Evolutionary conservation across 2,113 vertebrate genomes (phyloP).

Genomic region (Gopherus evgoodei): DNA sequence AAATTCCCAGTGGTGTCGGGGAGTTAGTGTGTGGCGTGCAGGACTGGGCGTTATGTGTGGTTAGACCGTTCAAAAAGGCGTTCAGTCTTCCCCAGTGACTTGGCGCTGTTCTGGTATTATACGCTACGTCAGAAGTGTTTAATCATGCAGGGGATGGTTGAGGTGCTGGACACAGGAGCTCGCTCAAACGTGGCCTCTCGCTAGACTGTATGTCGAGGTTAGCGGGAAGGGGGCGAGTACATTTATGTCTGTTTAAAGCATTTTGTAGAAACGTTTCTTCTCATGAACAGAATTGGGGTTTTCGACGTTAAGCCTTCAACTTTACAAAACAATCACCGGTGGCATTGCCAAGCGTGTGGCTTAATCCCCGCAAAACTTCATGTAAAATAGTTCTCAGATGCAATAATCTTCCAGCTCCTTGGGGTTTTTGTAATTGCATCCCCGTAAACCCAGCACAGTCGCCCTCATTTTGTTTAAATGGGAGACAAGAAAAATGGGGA

Average conservation of each 20-base stretch:
- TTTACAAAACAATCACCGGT: not conserved
- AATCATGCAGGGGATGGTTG: not conserved
- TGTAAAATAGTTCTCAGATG: not conserved
- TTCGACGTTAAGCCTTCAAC: not conserved
- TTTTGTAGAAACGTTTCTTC: not conserved
- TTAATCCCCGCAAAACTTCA: not conserved
- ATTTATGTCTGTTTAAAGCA: not conserved
- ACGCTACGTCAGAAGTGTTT: not conserved
- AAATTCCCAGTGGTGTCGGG: not conserved
- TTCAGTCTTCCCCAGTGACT: not conserved
- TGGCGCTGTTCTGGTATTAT: not conserved
- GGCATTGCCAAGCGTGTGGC: not conserved
- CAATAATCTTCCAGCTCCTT: not conserved
- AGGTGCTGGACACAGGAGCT: not conserved
- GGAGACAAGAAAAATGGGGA: not conserved
- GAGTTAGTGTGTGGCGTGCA: not conserved
- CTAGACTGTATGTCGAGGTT: not conserved
- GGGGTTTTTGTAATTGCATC: not conserved
- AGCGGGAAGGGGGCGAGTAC: not conserved
- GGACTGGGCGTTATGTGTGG: not conserved
- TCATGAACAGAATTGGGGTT: not conserved
- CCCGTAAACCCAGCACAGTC: not conserved
- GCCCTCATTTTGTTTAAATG: not conserved
- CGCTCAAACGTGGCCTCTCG: not conserved
- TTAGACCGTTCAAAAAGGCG: not conserved